A percentile compares a stretch with the other conserved stretches of the same genome.
Evolutionary conservation across 2,113 vertebrate species (phyloP).

Genomic region (Beaufortia kweichowensis): DNA sequence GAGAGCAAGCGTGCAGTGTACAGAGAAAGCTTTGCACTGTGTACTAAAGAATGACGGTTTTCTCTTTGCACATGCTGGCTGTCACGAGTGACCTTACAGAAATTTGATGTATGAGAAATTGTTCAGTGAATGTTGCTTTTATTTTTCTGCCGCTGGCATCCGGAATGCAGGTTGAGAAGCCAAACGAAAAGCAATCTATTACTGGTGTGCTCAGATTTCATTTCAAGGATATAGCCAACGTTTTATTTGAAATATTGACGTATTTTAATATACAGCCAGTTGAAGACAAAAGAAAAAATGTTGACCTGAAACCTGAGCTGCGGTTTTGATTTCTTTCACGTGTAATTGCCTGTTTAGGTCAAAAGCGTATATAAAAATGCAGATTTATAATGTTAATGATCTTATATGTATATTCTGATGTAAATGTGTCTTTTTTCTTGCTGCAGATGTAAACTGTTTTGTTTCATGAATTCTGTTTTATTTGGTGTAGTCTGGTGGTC

Average conservation of each 20-base stretch:
- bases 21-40: constrained; percentile 96
- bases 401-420: constrained; percentile 69
- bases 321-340: constrained; percentile 78
- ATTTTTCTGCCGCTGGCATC: constrained; percentile 80
- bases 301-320: constrained; percentile 78
- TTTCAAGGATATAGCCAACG: constrained; percentile 83
- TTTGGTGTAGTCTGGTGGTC: constrained; percentile 72
- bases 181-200: constrained; percentile 80
- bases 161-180: constrained; percentile 80
- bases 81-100: constrained; percentile 88
- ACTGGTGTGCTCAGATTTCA: constrained; percentile 83
- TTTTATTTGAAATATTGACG: constrained; percentile 85
- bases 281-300: constrained; percentile 84
- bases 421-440: constrained; percentile 68
- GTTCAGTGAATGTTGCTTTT: constrained; percentile 69
- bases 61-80: constrained; percentile 98
- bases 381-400: constrained; percentile 65
- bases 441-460: constrained; percentile 63
- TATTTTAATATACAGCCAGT: constrained; percentile 91
- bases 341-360: constrained; percentile 78
- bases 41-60: constrained; percentile 92
- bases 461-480: constrained; percentile 62
- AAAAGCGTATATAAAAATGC: constrained; percentile 69
- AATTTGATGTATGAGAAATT: constrained; percentile 88
- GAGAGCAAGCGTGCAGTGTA: constrained; percentile 76